phyloP scores from a whole-genome alignment of 2,113 vertebrate genomes.

The Fregetta grallaria region DNA sequence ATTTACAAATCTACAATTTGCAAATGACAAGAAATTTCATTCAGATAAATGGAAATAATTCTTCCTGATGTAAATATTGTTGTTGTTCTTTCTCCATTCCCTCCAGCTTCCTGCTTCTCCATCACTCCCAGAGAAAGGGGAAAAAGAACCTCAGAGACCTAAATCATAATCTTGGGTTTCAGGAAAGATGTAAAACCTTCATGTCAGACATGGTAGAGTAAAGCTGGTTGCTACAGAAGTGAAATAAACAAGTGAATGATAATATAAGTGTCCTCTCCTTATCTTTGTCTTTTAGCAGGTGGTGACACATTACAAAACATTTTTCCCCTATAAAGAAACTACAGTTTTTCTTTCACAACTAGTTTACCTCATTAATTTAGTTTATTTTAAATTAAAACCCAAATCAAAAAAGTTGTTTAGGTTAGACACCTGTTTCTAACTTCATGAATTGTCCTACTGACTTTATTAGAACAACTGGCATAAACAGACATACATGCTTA shows the following conservation, averaged over 20 bases:
- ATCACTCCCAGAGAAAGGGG: not conserved
- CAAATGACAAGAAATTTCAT: not conserved
- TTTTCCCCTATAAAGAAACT: not conserved
- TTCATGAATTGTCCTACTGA: not conserved
- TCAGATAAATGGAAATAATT: not conserved
- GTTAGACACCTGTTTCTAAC: not conserved
- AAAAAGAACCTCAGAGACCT: not conserved
- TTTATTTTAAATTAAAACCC: not conserved
- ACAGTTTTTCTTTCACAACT: not conserved
- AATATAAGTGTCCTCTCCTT: not conserved
- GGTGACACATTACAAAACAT: not conserved
- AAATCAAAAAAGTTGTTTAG: not conserved
- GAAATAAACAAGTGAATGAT: not conserved
- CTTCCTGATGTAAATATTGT: not conserved
- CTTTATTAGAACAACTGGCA: not conserved
- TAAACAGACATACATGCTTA: not conserved
- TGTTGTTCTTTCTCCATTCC: not conserved
- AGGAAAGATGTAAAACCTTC: not conserved
- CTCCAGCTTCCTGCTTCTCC: not conserved
- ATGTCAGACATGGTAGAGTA: not conserved
- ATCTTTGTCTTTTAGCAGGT: not conserved
- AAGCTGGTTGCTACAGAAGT: not conserved
- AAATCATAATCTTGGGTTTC: not conserved
- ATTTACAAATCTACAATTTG: not conserved
- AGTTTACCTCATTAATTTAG: not conserved